These are phyloP conservation scores for Lates calcarifer DNA, from an alignment of 2,113 vertebrate species.

Conservation along the genomic window DNA sequence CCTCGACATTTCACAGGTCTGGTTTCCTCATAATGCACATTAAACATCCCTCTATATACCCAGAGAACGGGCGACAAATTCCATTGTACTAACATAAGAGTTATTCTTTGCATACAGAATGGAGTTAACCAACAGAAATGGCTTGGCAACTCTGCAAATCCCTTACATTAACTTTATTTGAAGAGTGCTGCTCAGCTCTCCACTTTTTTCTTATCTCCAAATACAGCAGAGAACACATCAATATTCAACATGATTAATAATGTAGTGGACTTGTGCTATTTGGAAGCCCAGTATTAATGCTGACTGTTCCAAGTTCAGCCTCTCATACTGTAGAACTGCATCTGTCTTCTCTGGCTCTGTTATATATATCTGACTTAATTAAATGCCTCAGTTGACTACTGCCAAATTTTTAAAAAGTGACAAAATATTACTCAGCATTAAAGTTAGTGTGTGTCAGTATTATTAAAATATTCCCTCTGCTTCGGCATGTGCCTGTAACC, in stretches of 20 bases:
- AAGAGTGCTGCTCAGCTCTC: background rate
- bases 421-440: background rate
- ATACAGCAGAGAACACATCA: slow-evolving; percentile 37
- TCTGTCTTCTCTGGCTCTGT: slow-evolving; percentile 21
- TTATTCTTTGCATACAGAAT: background rate
- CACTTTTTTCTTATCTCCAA: slow-evolving; percentile 5
- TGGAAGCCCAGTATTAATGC: slow-evolving; percentile 5
- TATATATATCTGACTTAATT: slow-evolving; percentile 18
- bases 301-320: slow-evolving; percentile 36
- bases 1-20: slow-evolving; percentile 47
- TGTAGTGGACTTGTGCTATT: slow-evolving; percentile 26
- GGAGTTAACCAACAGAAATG: background rate
- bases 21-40: slow-evolving; percentile 4
- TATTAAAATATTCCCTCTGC: background rate
- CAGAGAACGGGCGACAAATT: background rate
- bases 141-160: background rate
- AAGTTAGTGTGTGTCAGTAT: background rate
- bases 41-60: slow-evolving; percentile 7
- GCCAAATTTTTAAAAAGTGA: slow-evolving; percentile 10
- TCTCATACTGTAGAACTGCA: background rate
- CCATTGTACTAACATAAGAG: slow-evolving; percentile 3
- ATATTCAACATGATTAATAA: slow-evolving; percentile 55
- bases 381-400: slow-evolving; percentile 2
- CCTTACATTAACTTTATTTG: slow-evolving; percentile 23
- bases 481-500: background rate